Conservation (phyloP, 2,113 vertebrate genomes). For the Salvelinus alpinus region DNA sequence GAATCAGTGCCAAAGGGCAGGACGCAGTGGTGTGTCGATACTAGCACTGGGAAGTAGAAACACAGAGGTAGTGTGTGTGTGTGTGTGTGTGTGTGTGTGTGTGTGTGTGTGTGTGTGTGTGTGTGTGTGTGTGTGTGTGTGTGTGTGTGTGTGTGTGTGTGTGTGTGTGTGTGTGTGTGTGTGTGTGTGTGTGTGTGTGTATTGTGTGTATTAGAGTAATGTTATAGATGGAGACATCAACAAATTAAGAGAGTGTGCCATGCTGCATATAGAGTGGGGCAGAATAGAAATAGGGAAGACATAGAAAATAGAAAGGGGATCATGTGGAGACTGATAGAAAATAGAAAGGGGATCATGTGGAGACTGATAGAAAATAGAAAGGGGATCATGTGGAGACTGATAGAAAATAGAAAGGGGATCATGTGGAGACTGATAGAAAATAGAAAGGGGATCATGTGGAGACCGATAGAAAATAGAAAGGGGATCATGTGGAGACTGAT, state of each 20-base stretch:
- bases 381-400: no score
- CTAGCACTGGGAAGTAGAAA: constrained; percentile 29
- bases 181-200: not conserved
- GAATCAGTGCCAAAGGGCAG: constrained; percentile 25
- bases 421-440: no score
- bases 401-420: no score
- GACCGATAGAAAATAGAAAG: not conserved
- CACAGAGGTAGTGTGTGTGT: not conserved
- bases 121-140: not conserved
- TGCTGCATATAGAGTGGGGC: not conserved
- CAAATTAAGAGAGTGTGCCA: not conserved
- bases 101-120: no score
- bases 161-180: not conserved
- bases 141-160: constrained; percentile 2
- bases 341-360: no score
- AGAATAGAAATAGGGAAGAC: not conserved
- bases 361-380: no score
- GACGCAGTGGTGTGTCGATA: constrained; percentile 19
- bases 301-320: no score
- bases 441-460: no score
- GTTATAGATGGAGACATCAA: not conserved
- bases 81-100: not conserved
- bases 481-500: not conserved
- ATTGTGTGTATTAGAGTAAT: not conserved
- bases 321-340: no score